A percentile compares a stretch with the other conserved stretches of the same genome.
Conservation (phyloP, 2,888 invertebrate species). For the Brachylomia viminalis region DNA sequence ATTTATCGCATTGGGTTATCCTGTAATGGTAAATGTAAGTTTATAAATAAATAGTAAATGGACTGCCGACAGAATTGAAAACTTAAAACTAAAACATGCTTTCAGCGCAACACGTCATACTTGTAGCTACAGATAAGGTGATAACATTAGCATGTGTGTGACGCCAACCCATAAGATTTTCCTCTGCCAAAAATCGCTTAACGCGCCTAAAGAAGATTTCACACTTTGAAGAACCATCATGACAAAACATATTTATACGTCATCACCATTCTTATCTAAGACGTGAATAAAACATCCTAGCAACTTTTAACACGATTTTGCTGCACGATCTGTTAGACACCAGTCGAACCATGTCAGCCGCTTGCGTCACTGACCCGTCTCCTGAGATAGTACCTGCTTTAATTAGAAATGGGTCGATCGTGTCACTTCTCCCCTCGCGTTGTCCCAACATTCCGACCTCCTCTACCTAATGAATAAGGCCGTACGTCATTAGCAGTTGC, state of each 20-base stretch:
- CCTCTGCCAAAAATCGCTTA: not conserved
- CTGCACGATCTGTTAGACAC: not conserved
- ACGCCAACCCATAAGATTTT: not conserved
- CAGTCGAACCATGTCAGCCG: not conserved
- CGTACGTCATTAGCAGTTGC: constrained; percentile 43
- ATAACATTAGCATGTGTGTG: not conserved
- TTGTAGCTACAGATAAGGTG: no score
- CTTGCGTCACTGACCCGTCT: constrained; percentile 24
- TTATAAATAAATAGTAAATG: no score
- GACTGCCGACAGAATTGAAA: no score
- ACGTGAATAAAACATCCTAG: not conserved
- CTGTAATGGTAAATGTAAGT: no score
- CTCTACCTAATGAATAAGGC: constrained; percentile 27
- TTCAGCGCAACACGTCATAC: no score
- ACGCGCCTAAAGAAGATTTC: not conserved
- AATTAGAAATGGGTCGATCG: constrained; percentile 51
- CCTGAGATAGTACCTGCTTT: constrained; percentile 26
- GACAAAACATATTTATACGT: not conserved
- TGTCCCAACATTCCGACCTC: constrained; percentile 43
- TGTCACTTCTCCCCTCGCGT: constrained; percentile 23
- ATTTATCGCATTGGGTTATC: no score
- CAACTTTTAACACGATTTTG: not conserved
- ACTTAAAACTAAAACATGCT: no score
- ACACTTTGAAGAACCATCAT: not conserved
- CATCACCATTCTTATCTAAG: not conserved